Evolutionary conservation across 2,888 invertebrate species (phyloP), one percentile per base, ranked within the genome.

Genomic region (Coronaproctus castanopsis): DNA sequence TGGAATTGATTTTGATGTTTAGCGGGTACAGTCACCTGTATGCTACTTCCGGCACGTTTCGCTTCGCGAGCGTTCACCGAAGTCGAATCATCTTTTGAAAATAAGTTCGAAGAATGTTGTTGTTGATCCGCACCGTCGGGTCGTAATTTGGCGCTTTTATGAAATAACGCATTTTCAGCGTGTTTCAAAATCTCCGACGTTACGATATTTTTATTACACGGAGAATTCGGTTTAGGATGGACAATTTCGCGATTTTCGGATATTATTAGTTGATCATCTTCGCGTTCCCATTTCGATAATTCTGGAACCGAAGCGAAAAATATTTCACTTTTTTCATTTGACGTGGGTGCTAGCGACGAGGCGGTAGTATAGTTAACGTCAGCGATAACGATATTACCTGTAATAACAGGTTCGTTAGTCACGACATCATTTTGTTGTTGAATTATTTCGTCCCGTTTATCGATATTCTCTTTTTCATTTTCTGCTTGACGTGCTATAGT

Each of bases 101-200:
- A 61, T 23, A 61, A 62, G 52, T 57, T 55, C 52, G 20, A 50
- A 14, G 36, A 36, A 36, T 36, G 36, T 36, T 36, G 8, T 5
- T 5, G 8, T 5, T 5, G 14, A 14, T 5, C 5, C 5, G 8
- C 14, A 14, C 8, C 5, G 5, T 36, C 36, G 5, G 5, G 36
- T 36, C 36, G 36, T 14, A 14, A 14, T 51, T 60, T 87, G 52
- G 87, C 85, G 0, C 87, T 87, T 71, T 91, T 88, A 52, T 90
- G 86, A 70, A 91, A 87, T 66, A 92, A 85, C 0, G 87, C 90
- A 70, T 91, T 90, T 74, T 92, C 91, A 1, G 92, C 91, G 65
- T 89, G 78, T 69, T 91, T 90, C 56, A 92, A 75, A 2, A 92
- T 88, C 71, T 90, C 90, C 21, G 84, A 85, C 1, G 90, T 89